Evolutionary conservation across 2,797 vertebrate genomes (phyloP), one percentile per base, ranked within the genome.

Genomic region (Micropoecilia bifurca): DNA sequence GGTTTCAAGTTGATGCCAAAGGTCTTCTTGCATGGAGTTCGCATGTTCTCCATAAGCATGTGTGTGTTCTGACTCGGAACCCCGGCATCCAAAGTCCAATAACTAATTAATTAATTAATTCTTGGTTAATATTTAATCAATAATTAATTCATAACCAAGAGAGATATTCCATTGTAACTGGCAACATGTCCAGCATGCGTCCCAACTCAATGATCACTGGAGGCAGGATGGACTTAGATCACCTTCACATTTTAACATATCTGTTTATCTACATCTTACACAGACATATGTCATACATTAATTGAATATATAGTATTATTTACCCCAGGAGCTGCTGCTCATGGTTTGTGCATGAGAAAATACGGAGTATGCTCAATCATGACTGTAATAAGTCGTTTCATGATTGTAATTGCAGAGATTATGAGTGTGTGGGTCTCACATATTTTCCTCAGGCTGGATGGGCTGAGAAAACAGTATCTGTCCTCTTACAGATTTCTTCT

Each of bases 271-370:
- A 69, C 10, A 69, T 6, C 25, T 22, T 68, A 41, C 33, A 41
- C 0, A 41, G 10, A 41, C 4, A 41, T 41, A 25, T 43, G 41
- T 69, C 9, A 43, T 41, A 43, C 4, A 69, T n/a, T 69, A 43
- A 43, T 6, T 69, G 4, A 36, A 43, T n/a, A 69, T 43, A 43
- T 6, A 6, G 1, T 6, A 69, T 43, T 14, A 43, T 41, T 43
- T 43, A 12, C 66, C 36, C 30, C 61, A 66, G 33, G 61, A 22
- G 18, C 18, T 66, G 33, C 18, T 43, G 39, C 43, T 41, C 20
- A 69, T 69, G 66, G 10, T 69, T 13, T 69, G 66, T 69, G 20
- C 36, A 10, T 71, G 36, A 69, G 66, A 41, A 69, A 69, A 69
- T n/a, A 28, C n/a, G 14, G 25, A 14, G 22, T 45, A n/a, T 12